Percentiles rank a stretch among this genome's conserved stretches.
These are phyloP conservation scores for Drosophila triauraria DNA, from an alignment of 1,140 invertebrate species.

Conservation along the genomic window DNA sequence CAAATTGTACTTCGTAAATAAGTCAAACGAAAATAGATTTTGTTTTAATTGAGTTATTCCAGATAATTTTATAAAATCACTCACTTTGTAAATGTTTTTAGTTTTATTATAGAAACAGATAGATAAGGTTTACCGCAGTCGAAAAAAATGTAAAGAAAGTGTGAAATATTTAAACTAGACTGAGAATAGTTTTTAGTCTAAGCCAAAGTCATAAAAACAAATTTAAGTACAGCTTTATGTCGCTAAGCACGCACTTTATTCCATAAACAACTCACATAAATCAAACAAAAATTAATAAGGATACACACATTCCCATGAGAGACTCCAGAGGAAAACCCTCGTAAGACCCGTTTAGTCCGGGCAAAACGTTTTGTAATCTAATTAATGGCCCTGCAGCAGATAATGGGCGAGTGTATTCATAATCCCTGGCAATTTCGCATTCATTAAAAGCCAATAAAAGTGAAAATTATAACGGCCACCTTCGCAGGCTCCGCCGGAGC, in stretches of 20 bases:
- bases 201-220: too few relatives aligned
- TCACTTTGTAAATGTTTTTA: neutral
- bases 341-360: constrained; percentile 9
- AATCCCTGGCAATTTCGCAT: constrained; percentile 73
- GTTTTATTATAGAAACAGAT: neutral
- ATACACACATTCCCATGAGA: neutral
- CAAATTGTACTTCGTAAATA: neutral
- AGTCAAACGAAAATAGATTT: constrained; percentile 8
- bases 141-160: neutral
- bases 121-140: neutral
- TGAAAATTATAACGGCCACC: constrained; percentile 63
- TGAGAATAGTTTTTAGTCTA: neutral
- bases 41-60: neutral
- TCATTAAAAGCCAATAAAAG: constrained; percentile 79
- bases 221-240: too few relatives aligned
- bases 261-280: neutral
- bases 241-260: too few relatives aligned
- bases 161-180: neutral
- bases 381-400: constrained; percentile 66
- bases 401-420: constrained; percentile 69
- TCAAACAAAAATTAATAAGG: neutral
- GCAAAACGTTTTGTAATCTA: constrained; percentile 75
- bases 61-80: neutral
- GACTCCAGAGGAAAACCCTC: neutral
- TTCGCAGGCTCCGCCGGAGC: neutral